Percentiles rank a stretch among this genome's conserved stretches.
Evolutionary conservation across 2,797 vertebrate genomes (phyloP).

Genomic region (Bradypodion ventrale): DNA sequence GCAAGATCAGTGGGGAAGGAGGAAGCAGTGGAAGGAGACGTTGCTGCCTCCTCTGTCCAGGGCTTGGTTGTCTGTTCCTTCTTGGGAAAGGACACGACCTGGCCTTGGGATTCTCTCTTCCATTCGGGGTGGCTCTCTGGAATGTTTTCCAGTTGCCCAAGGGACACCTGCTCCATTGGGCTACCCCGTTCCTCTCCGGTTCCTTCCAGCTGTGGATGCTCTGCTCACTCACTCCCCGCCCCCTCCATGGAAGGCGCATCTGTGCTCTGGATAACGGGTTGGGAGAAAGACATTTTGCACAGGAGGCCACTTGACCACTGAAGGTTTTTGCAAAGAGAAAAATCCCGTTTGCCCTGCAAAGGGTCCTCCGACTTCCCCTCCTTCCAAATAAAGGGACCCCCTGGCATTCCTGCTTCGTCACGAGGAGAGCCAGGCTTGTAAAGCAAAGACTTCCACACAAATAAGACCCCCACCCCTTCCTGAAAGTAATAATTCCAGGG

Average conservation of each 20-base stretch:
- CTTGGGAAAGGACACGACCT: fast-evolving
- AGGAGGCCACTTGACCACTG: too few relatives aligned
- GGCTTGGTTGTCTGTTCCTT: neutral
- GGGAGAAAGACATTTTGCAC: neutral
- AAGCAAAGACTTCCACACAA: neutral
- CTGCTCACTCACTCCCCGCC: too few relatives aligned
- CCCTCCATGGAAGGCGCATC: too few relatives aligned
- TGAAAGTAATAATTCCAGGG: neutral
- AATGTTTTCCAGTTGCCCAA: neutral
- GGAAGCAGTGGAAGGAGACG: fast-evolving
- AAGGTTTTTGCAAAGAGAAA: neutral
- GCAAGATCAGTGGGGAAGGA: too few relatives aligned
- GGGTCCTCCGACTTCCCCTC: neutral
- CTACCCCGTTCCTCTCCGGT: neutral
- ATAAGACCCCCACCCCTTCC: neutral
- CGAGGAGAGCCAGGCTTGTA: neutral
- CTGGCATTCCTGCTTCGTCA: neutral
- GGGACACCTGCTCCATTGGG: neutral
- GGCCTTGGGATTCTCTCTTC: neutral
- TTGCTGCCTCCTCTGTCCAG: neutral
- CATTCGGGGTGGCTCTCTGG: too few relatives aligned
- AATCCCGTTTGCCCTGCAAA: neutral
- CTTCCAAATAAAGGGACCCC: neutral
- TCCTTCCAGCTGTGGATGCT: neutral
- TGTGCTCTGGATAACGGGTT: too few relatives aligned